These are phyloP conservation scores for Monodelphis domestica DNA, from an alignment of 2,797 vertebrate genomes.

Conservation along the genomic window DNA sequence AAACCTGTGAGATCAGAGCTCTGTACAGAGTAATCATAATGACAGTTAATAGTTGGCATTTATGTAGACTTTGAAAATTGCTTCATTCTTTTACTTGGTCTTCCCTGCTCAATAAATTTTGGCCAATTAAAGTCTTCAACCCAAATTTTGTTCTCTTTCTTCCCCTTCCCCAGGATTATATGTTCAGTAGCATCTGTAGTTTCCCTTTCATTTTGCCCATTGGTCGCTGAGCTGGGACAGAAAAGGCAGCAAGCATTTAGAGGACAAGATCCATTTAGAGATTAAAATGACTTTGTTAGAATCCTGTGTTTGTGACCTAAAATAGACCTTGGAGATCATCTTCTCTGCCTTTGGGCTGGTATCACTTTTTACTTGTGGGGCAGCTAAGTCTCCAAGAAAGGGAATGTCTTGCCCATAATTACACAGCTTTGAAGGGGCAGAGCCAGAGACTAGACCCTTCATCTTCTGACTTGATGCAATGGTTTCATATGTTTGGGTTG, in stretches of 20 bases:
- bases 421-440: not conserved
- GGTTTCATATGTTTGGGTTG: not conserved
- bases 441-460: not conserved
- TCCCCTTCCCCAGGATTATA: slow-evolving; percentile 20
- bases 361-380: not conserved
- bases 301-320: not conserved
- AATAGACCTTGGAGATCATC: not conserved
- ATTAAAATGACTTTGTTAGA: not conserved
- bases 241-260: slow-evolving; percentile 3
- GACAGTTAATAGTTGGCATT: not conserved
- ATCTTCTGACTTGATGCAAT: not conserved
- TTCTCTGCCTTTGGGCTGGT: not conserved
- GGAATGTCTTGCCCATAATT: not conserved
- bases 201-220: not conserved
- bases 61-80: not conserved
- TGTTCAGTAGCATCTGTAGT: not conserved
- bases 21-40: not conserved
- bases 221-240: not conserved
- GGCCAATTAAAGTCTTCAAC: not conserved
- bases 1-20: not conserved
- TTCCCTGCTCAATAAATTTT: not conserved
- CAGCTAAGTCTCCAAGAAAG: not conserved
- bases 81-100: not conserved
- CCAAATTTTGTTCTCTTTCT: slow-evolving; percentile 26
- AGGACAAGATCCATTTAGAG: not conserved